These are phyloP conservation scores for Druon quercuslanigerum DNA, from an alignment of 1,140 invertebrate genomes.

Conservation along the genomic window DNA sequence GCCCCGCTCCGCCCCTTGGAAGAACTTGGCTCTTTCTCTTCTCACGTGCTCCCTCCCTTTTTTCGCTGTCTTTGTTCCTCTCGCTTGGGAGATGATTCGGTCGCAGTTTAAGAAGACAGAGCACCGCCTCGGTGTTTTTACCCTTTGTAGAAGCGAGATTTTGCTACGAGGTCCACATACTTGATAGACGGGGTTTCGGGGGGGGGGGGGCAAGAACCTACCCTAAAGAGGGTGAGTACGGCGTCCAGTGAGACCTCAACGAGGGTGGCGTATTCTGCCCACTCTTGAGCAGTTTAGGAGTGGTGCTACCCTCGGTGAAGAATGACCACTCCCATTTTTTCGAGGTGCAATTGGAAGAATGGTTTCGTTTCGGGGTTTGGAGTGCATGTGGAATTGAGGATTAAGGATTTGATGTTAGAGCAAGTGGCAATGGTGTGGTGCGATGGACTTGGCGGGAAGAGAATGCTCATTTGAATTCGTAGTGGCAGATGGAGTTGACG, in stretches of 20 bases:
- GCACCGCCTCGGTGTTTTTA: slow-evolving; percentile 54
- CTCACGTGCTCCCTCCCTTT: slow-evolving; percentile 42
- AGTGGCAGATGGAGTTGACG: slow-evolving; percentile 4
- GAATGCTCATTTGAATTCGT: slow-evolving; percentile 26
- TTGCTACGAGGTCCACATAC: slow-evolving; percentile 47
- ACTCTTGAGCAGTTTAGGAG: slow-evolving; percentile 46
- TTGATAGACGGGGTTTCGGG: slow-evolving; percentile 39
- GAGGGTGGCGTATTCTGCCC: slow-evolving; percentile 42
- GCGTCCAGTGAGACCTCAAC: slow-evolving; percentile 55
- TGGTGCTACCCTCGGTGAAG: slow-evolving; percentile 35
- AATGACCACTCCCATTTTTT: slow-evolving; percentile 59
- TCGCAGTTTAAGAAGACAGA: neutral
- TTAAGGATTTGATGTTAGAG: neutral
- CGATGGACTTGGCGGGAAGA: slow-evolving; percentile 23
- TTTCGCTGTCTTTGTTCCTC: slow-evolving; percentile 40
- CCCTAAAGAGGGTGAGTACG: slow-evolving; percentile 31
- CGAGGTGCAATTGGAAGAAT: slow-evolving; percentile 23
- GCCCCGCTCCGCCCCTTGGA: slow-evolving; percentile 49
- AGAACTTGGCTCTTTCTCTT: slow-evolving; percentile 41
- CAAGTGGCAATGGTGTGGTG: neutral
- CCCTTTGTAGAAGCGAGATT: slow-evolving; percentile 35
- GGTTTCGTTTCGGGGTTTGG: slow-evolving; percentile 3
- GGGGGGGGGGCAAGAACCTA: slow-evolving; percentile 43
- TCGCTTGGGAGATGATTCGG: neutral
- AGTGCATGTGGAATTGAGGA: slow-evolving; percentile 5